These are phyloP conservation scores for Drosophila ambigua DNA, from an alignment of 1,140 invertebrate genomes.

Conservation along the genomic window DNA sequence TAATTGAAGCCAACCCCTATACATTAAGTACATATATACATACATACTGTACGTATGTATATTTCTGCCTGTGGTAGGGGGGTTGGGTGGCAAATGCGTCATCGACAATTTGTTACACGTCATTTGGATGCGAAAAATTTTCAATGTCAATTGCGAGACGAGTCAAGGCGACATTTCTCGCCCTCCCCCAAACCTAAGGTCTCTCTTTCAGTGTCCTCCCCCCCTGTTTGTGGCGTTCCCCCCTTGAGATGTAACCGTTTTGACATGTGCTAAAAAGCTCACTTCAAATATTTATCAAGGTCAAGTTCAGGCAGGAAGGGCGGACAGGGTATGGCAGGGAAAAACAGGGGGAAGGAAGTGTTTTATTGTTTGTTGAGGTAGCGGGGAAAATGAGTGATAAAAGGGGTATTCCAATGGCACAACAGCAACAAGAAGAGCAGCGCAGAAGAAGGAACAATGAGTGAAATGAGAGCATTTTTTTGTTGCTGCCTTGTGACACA, in stretches of 20 bases:
- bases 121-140: slow-evolving; percentile 75
- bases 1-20: slow-evolving; percentile 73
- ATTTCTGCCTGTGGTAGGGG: slow-evolving; percentile 12
- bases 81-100: slow-evolving; percentile 57
- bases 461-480: slow-evolving; percentile 35
- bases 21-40: not conserved
- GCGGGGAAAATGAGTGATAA: slow-evolving; percentile 20
- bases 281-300: slow-evolving; percentile 80
- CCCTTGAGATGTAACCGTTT: slow-evolving; percentile 72
- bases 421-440: slow-evolving; percentile 33
- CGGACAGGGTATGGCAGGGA: not conserved
- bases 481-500: slow-evolving; percentile 53
- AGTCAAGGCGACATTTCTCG: slow-evolving; percentile 30
- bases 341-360: not conserved
- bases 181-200: not conserved
- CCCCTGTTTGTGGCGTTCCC: not conserved
- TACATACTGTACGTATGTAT: slow-evolving; percentile 15
- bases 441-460: slow-evolving; percentile 36
- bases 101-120: slow-evolving; percentile 71
- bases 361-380: slow-evolving; percentile 77
- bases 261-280: slow-evolving; percentile 81
- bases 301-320: slow-evolving; percentile 66
- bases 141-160: slow-evolving; percentile 68
- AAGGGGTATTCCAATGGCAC: slow-evolving; percentile 14
- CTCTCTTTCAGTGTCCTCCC: not conserved